Percentiles rank a stretch among this genome's conserved stretches.
These are phyloP conservation scores for Peromyscus eremicus DNA, from an alignment of 2,797 vertebrate species.

Conservation along the genomic window DNA sequence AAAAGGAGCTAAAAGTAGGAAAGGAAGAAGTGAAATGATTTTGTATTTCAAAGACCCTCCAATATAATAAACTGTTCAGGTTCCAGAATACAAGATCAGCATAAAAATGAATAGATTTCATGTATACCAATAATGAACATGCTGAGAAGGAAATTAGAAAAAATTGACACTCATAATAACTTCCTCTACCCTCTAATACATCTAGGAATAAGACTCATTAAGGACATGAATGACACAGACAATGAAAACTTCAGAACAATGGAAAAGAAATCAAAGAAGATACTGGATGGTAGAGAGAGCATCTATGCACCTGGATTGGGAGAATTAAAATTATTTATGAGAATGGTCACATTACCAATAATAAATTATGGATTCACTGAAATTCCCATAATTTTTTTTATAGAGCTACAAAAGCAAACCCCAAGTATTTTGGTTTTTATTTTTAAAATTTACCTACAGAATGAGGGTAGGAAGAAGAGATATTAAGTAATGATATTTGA, in stretches of 20 bases:
- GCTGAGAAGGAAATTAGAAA: background rate
- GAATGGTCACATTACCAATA: background rate
- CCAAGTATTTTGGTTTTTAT: too few species aligned
- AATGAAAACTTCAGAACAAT: background rate
- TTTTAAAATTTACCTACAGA: background rate
- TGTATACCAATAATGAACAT: background rate
- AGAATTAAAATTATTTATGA: background rate
- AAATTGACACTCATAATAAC: background rate
- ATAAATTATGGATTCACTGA: background rate
- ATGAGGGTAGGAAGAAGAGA: background rate
- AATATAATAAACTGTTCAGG: background rate
- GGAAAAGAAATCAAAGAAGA: background rate
- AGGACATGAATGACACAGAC: background rate
- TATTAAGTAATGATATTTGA: background rate
- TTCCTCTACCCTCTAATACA: too few species aligned
- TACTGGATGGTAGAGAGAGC: background rate
- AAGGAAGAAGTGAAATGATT: background rate
- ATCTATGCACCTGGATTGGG: background rate
- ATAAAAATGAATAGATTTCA: background rate
- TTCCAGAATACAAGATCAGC: background rate
- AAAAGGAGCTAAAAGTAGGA: background rate
- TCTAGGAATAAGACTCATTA: background rate
- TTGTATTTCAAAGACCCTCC: background rate
- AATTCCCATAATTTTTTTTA: background rate
- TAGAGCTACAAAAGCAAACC: background rate